Evolutionary conservation across 2,888 invertebrate species (phyloP).

Genomic region (Drosophila anomalata): DNA sequence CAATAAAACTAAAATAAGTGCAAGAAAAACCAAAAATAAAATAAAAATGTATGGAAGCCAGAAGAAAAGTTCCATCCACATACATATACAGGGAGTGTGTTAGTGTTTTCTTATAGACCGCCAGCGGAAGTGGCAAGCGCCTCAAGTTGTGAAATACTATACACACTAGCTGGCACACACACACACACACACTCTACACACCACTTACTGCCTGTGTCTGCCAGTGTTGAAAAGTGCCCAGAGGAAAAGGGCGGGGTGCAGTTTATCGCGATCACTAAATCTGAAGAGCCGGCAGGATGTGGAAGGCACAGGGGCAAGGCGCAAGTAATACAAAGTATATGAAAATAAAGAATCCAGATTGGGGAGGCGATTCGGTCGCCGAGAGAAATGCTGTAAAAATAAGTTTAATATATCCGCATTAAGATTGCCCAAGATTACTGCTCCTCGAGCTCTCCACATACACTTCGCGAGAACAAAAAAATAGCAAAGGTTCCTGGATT

Average conservation of each 20-base stretch:
- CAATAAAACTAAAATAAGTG: slow-evolving; percentile 60
- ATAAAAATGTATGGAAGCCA: slow-evolving; percentile 23
- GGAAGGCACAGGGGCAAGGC: slow-evolving; percentile 36
- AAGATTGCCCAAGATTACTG: slow-evolving; percentile 53
- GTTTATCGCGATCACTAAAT: slow-evolving; percentile 70
- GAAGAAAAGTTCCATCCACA: slow-evolving; percentile 29
- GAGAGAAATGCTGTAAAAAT: slow-evolving; percentile 64
- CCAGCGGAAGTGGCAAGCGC: slow-evolving; percentile 69
- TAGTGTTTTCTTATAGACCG: slow-evolving; percentile 53
- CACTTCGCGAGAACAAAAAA: background rate
- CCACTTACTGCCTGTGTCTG: slow-evolving; percentile 31
- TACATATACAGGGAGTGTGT: slow-evolving; percentile 24
- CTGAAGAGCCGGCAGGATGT: slow-evolving; percentile 59
- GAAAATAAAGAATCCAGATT: slow-evolving; percentile 34
- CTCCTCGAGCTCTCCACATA: slow-evolving; percentile 3
- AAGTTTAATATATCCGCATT: slow-evolving; percentile 77
- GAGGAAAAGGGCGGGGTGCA: slow-evolving; percentile 32
- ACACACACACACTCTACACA: slow-evolving; percentile 12
- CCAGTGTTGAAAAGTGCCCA: slow-evolving; percentile 63
- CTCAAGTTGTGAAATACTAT: slow-evolving; percentile 62
- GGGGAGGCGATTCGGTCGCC: slow-evolving; percentile 31
- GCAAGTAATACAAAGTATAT: slow-evolving; percentile 52
- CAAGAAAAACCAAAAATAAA: slow-evolving; percentile 20
- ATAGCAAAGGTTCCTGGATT: background rate
- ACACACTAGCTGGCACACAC: slow-evolving; percentile 10